phyloP scores from a whole-genome alignment of 2,113 vertebrate genomes.

The Anolis carolinensis region DNA sequence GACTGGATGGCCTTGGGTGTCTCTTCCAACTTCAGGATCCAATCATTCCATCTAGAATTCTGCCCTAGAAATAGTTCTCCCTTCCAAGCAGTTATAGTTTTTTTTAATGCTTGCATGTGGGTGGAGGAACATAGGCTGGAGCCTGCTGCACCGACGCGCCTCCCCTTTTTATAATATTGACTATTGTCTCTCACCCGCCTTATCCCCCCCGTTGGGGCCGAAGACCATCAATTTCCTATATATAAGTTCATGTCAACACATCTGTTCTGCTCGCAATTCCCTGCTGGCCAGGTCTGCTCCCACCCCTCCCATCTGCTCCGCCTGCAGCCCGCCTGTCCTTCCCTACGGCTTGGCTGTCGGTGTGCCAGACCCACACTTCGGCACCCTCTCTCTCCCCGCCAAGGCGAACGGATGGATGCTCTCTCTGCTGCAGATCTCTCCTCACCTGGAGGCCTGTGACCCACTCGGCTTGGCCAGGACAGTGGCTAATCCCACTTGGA shows the following conservation, averaged over 20 bases:
- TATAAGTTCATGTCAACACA: constrained; percentile 67
- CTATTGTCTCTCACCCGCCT: constrained; percentile 1
- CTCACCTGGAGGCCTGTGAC: constrained; percentile 72
- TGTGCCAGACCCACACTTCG: neutral
- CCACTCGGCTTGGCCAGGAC: constrained; percentile 70
- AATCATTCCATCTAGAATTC: too few species aligned
- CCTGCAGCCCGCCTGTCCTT: constrained; percentile 19
- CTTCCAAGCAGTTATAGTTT: neutral
- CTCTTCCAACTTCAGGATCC: too few species aligned
- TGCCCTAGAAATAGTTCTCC: too few species aligned
- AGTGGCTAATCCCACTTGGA: constrained; percentile 85
- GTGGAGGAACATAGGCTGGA: neutral
- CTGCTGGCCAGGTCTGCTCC: constrained; percentile 49
- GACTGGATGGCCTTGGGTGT: too few species aligned
- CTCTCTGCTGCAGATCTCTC: constrained; percentile 56
- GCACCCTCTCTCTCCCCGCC: constrained; percentile 2
- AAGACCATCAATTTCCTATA: constrained; percentile 60
- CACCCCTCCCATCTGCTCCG: constrained; percentile 68
- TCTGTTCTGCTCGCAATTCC: constrained; percentile 58
- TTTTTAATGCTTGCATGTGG: neutral
- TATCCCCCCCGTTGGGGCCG: neutral
- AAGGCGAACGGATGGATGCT: constrained; percentile 63
- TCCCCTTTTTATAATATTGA: constrained; percentile 44
- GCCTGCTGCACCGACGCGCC: neutral
- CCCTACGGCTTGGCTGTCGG: constrained; percentile 29